These are phyloP conservation scores for Cyrtonyx montezumae DNA, from an alignment of 2,113 vertebrate genomes.

Conservation along the genomic window DNA sequence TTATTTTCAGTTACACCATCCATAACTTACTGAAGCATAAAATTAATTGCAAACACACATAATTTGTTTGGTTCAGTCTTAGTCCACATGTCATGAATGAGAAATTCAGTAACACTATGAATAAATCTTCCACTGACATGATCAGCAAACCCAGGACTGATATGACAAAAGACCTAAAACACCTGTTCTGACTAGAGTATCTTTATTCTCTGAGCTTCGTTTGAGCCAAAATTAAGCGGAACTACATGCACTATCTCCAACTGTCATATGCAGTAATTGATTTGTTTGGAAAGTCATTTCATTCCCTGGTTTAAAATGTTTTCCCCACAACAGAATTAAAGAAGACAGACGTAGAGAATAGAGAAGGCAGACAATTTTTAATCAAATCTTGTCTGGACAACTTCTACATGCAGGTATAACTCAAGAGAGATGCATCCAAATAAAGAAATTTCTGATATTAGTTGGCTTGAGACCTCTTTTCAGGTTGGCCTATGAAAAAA, in stretches of 20 bases:
- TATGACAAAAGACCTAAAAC: not conserved
- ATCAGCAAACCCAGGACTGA: not conserved
- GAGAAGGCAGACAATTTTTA: not conserved
- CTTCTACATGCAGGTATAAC: not conserved
- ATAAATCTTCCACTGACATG: not conserved
- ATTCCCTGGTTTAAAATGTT: not conserved
- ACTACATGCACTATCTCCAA: not conserved
- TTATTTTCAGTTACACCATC: not conserved
- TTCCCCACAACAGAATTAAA: not conserved
- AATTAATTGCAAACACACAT: not conserved
- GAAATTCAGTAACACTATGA: not conserved
- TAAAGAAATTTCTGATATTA: not conserved
- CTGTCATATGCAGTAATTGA: not conserved
- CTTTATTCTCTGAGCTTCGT: constrained; percentile 11
- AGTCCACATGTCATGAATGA: not conserved
- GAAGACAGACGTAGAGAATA: not conserved
- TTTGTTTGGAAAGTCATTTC: not conserved
- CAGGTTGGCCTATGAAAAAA: not conserved
- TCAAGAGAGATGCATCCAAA: not conserved
- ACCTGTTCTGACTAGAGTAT: not conserved
- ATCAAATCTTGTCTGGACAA: not conserved
- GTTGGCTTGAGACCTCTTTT: not conserved
- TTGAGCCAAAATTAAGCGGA: not conserved
- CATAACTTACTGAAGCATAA: not conserved
- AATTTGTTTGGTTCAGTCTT: not conserved